A percentile compares a stretch with the other conserved stretches of the same genome.
These are phyloP conservation scores for Microtus montanus DNA, from an alignment of 2,113 vertebrate species.

Conservation along the genomic window DNA sequence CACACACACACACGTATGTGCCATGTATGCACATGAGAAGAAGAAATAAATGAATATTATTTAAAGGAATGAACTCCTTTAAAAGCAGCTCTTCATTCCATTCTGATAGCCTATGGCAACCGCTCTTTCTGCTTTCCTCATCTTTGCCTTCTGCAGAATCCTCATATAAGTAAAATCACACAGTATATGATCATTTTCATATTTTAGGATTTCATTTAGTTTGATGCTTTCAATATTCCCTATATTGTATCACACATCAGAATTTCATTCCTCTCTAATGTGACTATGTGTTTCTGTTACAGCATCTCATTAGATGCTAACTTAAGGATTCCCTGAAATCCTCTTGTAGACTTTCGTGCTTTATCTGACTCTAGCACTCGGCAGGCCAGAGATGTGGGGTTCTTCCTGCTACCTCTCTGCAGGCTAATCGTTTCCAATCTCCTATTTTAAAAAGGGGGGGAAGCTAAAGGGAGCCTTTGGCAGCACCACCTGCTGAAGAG, in stretches of 20 bases:
- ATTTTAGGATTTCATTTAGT: neutral
- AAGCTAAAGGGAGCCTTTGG: neutral
- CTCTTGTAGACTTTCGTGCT: neutral
- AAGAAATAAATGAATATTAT: neutral
- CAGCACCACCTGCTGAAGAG: neutral
- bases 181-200: neutral
- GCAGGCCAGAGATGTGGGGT: neutral
- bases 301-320: neutral
- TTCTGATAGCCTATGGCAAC: neutral
- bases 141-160: neutral
- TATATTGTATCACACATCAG: neutral
- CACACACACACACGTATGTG: neutral
- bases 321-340: neutral
- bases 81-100: neutral
- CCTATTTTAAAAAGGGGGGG: neutral
- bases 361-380: neutral
- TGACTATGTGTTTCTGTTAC: neutral
- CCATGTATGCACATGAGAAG: neutral
- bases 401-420: neutral
- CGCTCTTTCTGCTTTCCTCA: neutral
- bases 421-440: neutral
- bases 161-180: neutral
- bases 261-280: conserved; percentile 9
- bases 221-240: neutral
- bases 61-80: neutral